phyloP scores from a whole-genome alignment of 2,888 invertebrate genomes.

The Mamestra brassicae region DNA sequence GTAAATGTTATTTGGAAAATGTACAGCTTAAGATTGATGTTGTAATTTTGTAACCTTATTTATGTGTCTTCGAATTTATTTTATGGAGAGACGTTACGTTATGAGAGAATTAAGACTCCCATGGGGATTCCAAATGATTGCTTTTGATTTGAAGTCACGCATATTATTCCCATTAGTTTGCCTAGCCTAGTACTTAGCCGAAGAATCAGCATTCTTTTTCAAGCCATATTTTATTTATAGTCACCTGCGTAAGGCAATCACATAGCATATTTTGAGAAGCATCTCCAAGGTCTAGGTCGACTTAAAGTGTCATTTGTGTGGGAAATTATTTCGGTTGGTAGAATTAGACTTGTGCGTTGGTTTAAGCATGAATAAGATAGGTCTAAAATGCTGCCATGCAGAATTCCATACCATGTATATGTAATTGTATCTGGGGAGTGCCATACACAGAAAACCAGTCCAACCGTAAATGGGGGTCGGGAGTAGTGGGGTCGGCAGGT shows the following conservation, averaged over 20 bases:
- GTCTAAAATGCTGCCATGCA: background rate
- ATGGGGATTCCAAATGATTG: background rate
- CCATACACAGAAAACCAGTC: background rate
- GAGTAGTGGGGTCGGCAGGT: background rate
- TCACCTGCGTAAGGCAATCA: no score
- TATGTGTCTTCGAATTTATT: background rate
- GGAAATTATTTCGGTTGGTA: background rate
- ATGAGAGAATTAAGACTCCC: background rate
- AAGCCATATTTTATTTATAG: no score
- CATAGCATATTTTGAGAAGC: no score
- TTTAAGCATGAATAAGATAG: background rate
- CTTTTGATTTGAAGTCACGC: no score
- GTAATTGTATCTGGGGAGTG: no score
- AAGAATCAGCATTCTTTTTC: no score
- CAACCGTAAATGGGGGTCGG: background rate
- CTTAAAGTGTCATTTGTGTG: no score
- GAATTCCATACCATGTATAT: background rate
- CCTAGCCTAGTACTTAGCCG: no score
- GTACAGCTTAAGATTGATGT: background rate
- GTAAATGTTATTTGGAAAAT: background rate
- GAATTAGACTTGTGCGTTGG: background rate
- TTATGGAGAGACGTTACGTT: no score
- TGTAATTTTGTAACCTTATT: constrained; percentile 5
- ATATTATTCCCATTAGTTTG: no score
- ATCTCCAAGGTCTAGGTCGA: no score